Evolutionary conservation across 23 tunicate species (phyloP).

Genomic region (Ciona savignyi): DNA sequence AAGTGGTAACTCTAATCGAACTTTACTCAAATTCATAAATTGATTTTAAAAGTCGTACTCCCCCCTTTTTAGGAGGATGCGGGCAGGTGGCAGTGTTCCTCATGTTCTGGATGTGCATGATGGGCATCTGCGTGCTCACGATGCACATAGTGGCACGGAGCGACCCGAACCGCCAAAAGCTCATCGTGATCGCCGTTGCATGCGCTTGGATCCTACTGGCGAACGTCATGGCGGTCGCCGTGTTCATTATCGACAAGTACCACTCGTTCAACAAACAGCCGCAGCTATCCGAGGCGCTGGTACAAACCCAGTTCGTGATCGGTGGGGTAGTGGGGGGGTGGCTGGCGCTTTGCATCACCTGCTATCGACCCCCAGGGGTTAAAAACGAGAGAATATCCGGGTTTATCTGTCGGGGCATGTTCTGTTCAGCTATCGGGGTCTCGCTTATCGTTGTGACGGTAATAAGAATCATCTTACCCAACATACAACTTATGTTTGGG

Average conservation of each 20-base stretch:
- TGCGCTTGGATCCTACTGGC: constrained; percentile 47
- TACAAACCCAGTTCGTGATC: constrained; percentile 22
- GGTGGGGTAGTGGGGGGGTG: constrained; percentile 74
- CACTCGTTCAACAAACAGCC: constrained; percentile 48
- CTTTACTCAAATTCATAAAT: neutral
- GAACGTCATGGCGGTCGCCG: constrained; percentile 30
- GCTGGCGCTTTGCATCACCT: constrained; percentile 56
- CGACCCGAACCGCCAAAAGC: constrained; percentile 23
- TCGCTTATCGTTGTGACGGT: constrained; percentile 19
- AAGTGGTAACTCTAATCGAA: neutral
- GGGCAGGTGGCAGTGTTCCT: constrained; percentile 42
- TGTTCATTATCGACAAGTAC: constrained; percentile 40
- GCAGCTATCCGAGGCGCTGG: constrained; percentile 35
- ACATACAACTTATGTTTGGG: constrained; percentile 1
- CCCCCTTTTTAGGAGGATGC: constrained; percentile 25
- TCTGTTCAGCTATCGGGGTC: constrained; percentile 37
- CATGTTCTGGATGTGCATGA: constrained; percentile 46
- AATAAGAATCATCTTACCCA: constrained; percentile 34
- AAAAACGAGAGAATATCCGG: constrained; percentile 25
- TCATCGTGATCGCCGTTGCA: constrained; percentile 32
- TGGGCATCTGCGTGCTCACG: constrained; percentile 48
- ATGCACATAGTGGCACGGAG: constrained; percentile 51
- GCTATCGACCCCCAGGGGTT: constrained; percentile 56
- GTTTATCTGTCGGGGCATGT: constrained; percentile 48
- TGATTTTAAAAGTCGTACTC: too few relatives aligned